Base-by-base conservation (phyloP, 2,797 vertebrate genomes). In the Clarias laeviceps region DNA sequence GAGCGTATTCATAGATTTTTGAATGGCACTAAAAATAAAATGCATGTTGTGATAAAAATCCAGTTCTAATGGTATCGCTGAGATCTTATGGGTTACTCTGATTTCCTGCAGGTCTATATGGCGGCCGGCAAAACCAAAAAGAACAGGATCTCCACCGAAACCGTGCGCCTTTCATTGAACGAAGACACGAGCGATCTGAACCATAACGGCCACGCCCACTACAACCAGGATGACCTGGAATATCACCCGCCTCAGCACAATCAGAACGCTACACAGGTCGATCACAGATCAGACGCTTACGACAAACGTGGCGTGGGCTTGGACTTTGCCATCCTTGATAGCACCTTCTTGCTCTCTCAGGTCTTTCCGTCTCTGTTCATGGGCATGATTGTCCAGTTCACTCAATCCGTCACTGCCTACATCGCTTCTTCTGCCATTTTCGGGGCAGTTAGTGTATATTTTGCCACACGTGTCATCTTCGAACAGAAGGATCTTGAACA, bases 341-440 rank as follows among this genome's bases (percentile, higher is more conserved):
- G 96, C 92, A 94, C 95, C 84, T 96, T 96, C 84, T 93, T 96
- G 73, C 94, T 96, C 87, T 96, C 96, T 93, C 96, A 96, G 94
- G 95, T 96, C 84, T 93, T 96, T 82, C 96, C 95, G 82, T 94
- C 95, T 12, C 91, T 96, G 82, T 95, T 96, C 92, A 95, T 96
- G 96, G 96, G 96, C 78, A 94, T 91, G 91, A 93, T 96, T 4
- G 96, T 96, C 85, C 95, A 96, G 90, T 93, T 95, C 27, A 93
- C 94, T 12, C 90, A 95, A 88, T 96, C 95, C 0, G 96, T 96
- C 87, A 96, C 95, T 2, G 92, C 95, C 85, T 96, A 96, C 62
- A 94, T 96, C 1, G 94, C 93, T 87, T 94, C 90, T 87, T 95
- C 96, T 0, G 93, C 93, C 88, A 88, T 96, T 85, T 95, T 96